Base-by-base conservation (phyloP, 2,888 invertebrate species). In the Calliphora vomitoria region DNA sequence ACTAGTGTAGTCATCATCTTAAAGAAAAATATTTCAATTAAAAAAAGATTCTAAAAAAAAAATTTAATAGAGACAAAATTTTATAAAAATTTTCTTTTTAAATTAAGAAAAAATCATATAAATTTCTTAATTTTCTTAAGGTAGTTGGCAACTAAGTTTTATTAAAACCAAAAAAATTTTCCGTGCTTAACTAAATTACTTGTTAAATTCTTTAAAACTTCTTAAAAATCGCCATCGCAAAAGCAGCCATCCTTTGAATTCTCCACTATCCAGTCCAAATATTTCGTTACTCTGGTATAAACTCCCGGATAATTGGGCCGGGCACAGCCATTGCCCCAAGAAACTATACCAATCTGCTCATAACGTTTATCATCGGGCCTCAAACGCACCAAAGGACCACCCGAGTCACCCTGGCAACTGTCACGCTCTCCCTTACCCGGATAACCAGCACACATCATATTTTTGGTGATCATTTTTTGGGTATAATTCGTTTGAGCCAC, bases 241-340 rank as follows among this genome's bases (percentile, higher is more conserved):
- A 96, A 98, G 92, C 98, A 98, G 66, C 97, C 97, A 91, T 98
- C 97, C 90, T 95, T 95, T 2, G 97, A 95, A 92, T 97, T 96
- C 88, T 96, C 96, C 88, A 95, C 93, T 89, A 98, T 97, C 98
- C 98, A 98, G 90, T 96, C 95, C 74, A 97, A 93, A 93, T 97
- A 98, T 90, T 96, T 95, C n/a, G 96, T 97, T 53, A 98, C 96
- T 89, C 97, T 94, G 0, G 97, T 97, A 93, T 98, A 98, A 0
- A 98, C 97, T 1, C 98, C 98, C 0, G 97, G 97, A 93, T 97
- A 97, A 18, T 97, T 97, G 8, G 96, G 95, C 86, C 97, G 95
- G 0, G 97, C 97, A 92, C 98, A 98, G 31, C 98, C 98, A 91
- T 97, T 97, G 47, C 98, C 98, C 98, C 98, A 98, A 0, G 97